Percentiles rank a stretch among this genome's conserved stretches.
Evolutionary conservation across 2,113 vertebrate genomes (phyloP).

Genomic region (Microtus oregoni): DNA sequence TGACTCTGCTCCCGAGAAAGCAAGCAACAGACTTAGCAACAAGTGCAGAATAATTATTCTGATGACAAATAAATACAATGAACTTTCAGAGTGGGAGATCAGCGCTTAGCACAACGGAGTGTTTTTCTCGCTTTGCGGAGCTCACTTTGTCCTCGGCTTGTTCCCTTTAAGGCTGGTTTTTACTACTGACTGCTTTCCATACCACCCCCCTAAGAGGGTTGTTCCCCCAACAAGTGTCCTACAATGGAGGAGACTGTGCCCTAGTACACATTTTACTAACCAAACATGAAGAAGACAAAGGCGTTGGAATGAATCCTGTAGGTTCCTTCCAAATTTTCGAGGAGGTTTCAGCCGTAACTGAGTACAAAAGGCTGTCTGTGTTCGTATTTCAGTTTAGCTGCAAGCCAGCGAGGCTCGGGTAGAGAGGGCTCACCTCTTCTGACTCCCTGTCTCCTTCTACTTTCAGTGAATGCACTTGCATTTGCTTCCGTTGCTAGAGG

Average conservation of each 20-base stretch:
- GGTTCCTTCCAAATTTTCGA: constrained; percentile 22
- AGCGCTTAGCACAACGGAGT: constrained; percentile 42
- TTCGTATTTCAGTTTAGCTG: constrained; percentile 75
- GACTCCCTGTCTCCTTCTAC: constrained; percentile 28
- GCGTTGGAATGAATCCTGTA: not conserved
- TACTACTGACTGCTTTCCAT: constrained; percentile 13
- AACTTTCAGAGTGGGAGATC: constrained; percentile 60
- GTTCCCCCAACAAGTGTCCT: constrained; percentile 4
- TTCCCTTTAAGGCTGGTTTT: not conserved
- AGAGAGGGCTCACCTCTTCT: constrained; percentile 45
- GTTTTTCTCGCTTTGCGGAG: not conserved
- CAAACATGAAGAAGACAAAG: constrained; percentile 65
- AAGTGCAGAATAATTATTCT: constrained; percentile 73
- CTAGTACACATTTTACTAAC: not conserved
- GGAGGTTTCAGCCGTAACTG: constrained; percentile 48
- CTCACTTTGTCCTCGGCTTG: constrained; percentile 19
- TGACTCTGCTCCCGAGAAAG: constrained; percentile 73
- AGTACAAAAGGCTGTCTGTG: constrained; percentile 27
- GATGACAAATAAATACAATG: constrained; percentile 77
- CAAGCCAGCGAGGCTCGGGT: constrained; percentile 65
- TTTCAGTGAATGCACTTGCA: constrained; percentile 30
- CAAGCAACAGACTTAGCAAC: constrained; percentile 72
- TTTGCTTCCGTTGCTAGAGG: not conserved
- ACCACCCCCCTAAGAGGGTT: not conserved
- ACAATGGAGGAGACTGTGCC: constrained; percentile 17